phyloP scores from a whole-genome alignment of 1,140 invertebrate genomes.

The Drosophila ercepeae region DNA sequence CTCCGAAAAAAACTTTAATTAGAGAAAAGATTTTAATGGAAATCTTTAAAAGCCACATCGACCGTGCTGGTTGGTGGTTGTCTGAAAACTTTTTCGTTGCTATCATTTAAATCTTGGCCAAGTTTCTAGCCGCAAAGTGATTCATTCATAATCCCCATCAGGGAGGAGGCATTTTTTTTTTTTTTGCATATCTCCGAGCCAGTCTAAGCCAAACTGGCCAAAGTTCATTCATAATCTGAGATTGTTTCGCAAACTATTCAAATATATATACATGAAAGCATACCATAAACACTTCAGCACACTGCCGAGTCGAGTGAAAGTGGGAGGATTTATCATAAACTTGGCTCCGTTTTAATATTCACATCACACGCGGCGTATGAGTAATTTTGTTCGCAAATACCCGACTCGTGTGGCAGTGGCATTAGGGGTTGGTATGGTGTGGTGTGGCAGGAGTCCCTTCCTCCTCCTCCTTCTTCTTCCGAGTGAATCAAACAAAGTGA shows the following conservation, averaged over 20 bases:
- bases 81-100: conserved; percentile 13
- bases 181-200: conserved; percentile 3
- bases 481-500: conserved; percentile 45
- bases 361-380: conserved; percentile 59
- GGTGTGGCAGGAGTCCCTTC: background rate
- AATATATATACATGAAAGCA: background rate
- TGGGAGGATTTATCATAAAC: conserved; percentile 41
- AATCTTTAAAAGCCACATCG: conserved; percentile 1
- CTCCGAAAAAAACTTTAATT: too few relatives aligned
- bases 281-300: conserved; percentile 33
- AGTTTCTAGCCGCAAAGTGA: conserved; percentile 34
- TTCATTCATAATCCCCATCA: conserved; percentile 48
- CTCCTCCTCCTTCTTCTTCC: too few relatives aligned
- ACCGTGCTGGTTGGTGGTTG: background rate
- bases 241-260: conserved; percentile 47
- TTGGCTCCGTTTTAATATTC: conserved; percentile 51
- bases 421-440: too few relatives aligned
- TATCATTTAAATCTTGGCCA: conserved; percentile 20
- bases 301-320: background rate
- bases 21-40: background rate
- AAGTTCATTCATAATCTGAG: conserved; percentile 52
- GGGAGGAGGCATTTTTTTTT: too few relatives aligned
- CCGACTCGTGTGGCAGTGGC: conserved; percentile 44
- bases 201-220: conserved; percentile 23
- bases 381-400: conserved; percentile 55